A percentile compares a stretch with the other conserved stretches of the same genome.
Evolutionary conservation across 2,113 vertebrate species (phyloP).

Genomic region (Cyanoderma ruficeps): DNA sequence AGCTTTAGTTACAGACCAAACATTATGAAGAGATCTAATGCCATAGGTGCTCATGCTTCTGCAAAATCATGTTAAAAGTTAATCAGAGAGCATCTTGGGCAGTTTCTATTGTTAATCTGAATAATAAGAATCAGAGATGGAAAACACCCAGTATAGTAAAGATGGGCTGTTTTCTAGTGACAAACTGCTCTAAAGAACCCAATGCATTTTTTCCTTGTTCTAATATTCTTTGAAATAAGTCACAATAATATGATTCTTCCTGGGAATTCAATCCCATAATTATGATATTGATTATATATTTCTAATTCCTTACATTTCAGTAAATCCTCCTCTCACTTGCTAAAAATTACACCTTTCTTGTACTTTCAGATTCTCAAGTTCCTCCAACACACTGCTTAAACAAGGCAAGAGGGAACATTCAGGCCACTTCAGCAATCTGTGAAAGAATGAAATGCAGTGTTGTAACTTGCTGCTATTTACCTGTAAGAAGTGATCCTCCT

Average conservation of each 20-base stretch:
- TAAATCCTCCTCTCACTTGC: not conserved
- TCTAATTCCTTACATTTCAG: not conserved
- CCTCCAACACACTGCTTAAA: not conserved
- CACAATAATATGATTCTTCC: not conserved
- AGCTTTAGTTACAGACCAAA: not conserved
- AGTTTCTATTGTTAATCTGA: not conserved
- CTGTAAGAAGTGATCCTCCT: slow-evolving; percentile 87
- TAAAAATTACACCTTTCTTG: not conserved
- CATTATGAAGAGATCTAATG: not conserved
- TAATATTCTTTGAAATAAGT: not conserved
- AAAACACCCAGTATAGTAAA: not conserved
- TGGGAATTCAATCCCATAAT: not conserved
- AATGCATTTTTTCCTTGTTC: not conserved
- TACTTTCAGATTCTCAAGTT: not conserved
- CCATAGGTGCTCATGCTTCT: not conserved
- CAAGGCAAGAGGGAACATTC: not conserved
- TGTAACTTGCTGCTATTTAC: slow-evolving; percentile 63
- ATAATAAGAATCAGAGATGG: not conserved
- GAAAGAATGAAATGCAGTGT: not conserved
- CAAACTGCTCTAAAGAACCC: not conserved
- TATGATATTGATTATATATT: not conserved
- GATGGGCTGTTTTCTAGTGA: not conserved
- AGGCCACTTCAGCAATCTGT: not conserved
- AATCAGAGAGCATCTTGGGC: not conserved
- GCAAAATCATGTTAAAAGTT: not conserved